These are phyloP conservation scores for Apamea crenata DNA, from an alignment of 2,888 invertebrate species.

Conservation along the genomic window DNA sequence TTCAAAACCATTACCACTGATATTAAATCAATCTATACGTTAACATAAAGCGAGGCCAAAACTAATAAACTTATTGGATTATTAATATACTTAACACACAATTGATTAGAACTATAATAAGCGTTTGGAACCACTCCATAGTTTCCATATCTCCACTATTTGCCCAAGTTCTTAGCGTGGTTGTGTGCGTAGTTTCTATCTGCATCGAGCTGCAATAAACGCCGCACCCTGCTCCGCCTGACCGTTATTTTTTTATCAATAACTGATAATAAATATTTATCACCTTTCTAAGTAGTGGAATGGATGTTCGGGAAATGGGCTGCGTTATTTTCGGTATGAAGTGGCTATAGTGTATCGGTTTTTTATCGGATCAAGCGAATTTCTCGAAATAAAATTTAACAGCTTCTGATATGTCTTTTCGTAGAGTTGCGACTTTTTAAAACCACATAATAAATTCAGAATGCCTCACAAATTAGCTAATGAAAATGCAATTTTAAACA, in stretches of 20 bases:
- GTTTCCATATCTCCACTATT: conserved; percentile 48
- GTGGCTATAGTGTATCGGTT: not conserved
- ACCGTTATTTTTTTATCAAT: conserved; percentile 72
- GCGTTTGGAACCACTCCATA: conserved; percentile 30
- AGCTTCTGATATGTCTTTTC: not conserved
- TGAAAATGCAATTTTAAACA: not conserved
- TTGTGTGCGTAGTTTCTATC: conserved; percentile 46
- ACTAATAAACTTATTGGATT: conserved; percentile 27
- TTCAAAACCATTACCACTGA: conserved; percentile 12
- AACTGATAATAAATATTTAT: conserved; percentile 74
- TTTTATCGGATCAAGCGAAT: not conserved
- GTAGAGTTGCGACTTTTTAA: not conserved
- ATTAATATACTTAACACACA: conserved; percentile 26
- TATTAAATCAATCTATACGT: conserved; percentile 15
- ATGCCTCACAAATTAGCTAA: not conserved
- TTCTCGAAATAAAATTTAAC: not conserved
- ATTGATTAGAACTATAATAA: conserved; percentile 31
- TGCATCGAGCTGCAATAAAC: conserved; percentile 74
- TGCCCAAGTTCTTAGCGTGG: conserved; percentile 46
- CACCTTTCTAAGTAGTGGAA: conserved; percentile 55
- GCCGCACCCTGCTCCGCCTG: conserved; percentile 80
- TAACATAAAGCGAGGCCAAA: not conserved
- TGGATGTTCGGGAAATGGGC: conserved; percentile 42
- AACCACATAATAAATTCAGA: not conserved
- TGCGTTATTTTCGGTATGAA: conserved; percentile 20